Conservation (phyloP, 2,797 vertebrate genomes). For the Podargus strigoides region DNA sequence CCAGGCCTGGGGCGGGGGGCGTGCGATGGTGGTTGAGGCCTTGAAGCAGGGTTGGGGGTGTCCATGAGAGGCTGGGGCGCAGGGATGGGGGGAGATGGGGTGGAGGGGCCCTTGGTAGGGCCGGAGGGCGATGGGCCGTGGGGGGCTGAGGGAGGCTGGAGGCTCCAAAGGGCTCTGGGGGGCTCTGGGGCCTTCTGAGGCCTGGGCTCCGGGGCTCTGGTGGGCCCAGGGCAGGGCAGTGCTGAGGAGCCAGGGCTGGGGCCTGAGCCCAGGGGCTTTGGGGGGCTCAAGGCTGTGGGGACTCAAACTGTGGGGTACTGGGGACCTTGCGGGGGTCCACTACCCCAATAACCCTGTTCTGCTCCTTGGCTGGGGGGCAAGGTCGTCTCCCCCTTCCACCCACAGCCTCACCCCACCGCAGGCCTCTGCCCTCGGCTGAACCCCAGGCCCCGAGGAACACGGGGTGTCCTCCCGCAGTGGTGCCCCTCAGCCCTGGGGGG, state of each 20-base stretch:
- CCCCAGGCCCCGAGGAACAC: accelerated
- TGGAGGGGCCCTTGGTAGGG: background rate
- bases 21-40: background rate
- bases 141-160: background rate
- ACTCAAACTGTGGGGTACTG: background rate
- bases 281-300: background rate
- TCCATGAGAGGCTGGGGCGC: too few species aligned
- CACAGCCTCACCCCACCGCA: background rate
- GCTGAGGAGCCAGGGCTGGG: background rate
- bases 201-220: background rate
- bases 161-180: background rate
- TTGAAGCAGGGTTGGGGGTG: background rate
- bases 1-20: background rate
- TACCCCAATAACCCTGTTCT: background rate
- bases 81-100: background rate
- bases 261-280: too few species aligned
- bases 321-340: background rate
- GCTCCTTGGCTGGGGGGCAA: background rate
- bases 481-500: background rate
- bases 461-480: accelerated
- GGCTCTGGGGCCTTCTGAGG: background rate
- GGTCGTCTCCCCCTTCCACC: too few species aligned
- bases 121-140: background rate
- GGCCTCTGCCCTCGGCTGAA: background rate
- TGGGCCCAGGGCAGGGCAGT: too few species aligned